phyloP scores from a whole-genome alignment of 2,797 vertebrate genomes.

The Brachymystax lenok region DNA sequence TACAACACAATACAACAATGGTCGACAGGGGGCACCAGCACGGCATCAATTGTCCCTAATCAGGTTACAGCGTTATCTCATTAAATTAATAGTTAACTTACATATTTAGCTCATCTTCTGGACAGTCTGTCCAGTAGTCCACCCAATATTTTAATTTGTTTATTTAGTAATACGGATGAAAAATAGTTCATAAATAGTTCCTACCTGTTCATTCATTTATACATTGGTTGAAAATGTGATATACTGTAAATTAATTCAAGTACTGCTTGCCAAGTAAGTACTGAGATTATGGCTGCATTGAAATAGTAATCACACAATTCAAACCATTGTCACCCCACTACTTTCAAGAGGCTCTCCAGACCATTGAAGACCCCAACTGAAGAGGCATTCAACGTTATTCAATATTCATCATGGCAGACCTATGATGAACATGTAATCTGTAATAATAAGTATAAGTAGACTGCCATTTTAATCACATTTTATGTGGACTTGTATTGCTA shows the following conservation, averaged over 20 bases:
- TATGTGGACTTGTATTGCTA: not conserved
- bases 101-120: not conserved
- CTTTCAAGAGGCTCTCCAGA: not conserved
- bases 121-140: too few species aligned
- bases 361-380: too few species aligned
- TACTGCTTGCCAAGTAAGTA: not conserved
- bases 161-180: too few species aligned
- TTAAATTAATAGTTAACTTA: not conserved
- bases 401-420: not conserved
- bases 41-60: slow-evolving; percentile 24
- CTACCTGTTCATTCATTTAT: not conserved
- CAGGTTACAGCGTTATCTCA: slow-evolving; percentile 17
- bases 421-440: not conserved
- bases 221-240: not conserved
- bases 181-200: not conserved
- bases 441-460: not conserved
- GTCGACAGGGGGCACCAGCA: slow-evolving; percentile 67
- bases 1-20: slow-evolving; percentile 55
- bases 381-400: too few species aligned
- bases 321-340: not conserved
- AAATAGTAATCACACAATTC: not conserved
- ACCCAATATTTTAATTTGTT: too few species aligned
- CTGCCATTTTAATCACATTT: not conserved
- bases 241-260: not conserved
- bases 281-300: not conserved